A percentile compares a stretch with the other conserved stretches of the same genome.
phyloP scores from a whole-genome alignment of 2,113 vertebrate genomes.

The Brachypteracias leptosomus region DNA sequence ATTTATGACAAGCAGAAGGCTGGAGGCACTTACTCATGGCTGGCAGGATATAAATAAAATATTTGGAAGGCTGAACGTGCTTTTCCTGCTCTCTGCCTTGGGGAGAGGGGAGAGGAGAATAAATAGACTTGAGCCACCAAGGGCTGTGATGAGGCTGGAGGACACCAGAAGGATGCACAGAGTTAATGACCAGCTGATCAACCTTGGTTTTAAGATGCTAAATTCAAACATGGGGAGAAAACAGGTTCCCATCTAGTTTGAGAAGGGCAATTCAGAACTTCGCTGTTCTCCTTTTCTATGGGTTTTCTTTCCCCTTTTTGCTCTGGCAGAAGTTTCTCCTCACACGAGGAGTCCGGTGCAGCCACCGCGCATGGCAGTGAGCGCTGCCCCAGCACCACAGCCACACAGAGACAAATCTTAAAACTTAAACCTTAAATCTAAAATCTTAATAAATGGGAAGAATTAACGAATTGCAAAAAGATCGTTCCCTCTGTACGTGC shows the following conservation, averaged over 20 bases:
- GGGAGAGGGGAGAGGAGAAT: background rate
- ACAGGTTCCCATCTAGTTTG: accelerated
- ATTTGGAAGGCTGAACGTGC: background rate
- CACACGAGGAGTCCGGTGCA: accelerated
- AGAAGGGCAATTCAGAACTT: background rate
- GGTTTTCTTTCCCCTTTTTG: background rate
- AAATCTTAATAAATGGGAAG: no score
- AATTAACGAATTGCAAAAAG: background rate
- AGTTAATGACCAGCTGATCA: background rate
- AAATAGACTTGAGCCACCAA: accelerated
- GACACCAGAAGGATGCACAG: accelerated
- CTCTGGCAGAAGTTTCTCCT: background rate
- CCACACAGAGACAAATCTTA: accelerated
- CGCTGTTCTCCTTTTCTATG: background rate
- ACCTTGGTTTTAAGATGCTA: background rate
- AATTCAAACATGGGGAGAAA: accelerated
- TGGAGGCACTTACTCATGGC: background rate
- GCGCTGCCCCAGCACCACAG: accelerated
- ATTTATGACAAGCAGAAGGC: background rate
- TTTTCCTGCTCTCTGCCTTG: background rate
- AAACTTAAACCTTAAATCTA: no score
- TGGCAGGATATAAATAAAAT: constrained; percentile 16
- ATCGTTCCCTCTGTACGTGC: accelerated
- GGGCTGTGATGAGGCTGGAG: background rate
- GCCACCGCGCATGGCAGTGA: accelerated